Base-by-base conservation (phyloP, 2,113 vertebrate genomes). In the Motacilla tschutschensis region DNA sequence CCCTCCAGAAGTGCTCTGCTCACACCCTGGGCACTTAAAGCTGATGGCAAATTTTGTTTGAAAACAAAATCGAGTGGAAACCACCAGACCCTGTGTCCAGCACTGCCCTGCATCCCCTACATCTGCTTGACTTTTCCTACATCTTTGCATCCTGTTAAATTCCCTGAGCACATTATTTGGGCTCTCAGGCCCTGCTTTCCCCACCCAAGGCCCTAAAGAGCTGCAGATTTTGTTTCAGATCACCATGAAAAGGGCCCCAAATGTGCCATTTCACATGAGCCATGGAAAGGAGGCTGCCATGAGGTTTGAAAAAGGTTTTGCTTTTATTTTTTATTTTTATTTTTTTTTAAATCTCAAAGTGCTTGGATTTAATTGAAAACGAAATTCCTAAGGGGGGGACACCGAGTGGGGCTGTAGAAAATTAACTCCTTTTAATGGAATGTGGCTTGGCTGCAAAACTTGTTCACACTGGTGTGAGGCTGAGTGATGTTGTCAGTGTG, bases 381-480 rank as follows among this genome's bases (percentile, higher is more conserved):
- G 7, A 6, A 87, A 77, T 88, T 91, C 72, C 72, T 74, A 9
- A 60, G 72, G 17, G 72, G 48, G 48, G 67, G 53, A 71, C 64
- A 67, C 53, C 24, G 79, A 67, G 35, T 17, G 64, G 41, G 36
- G 57, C 53, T 76, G 36, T 53, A 16, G 55, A 73, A 83, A 92
- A 57, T 54, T 29, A 89, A 79, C 44, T 83, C 66, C 89, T 81
- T 79, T 31, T 55, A 59, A 67, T 85, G 92, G 92, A 91, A 88
- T 91, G 88, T 87, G 84, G 79, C 72, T 82, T 85, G 88, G 82
- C 88, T 85, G 43, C 87, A 83, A 33, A 84, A 87, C 88, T 64
- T 90, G 93, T 90, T 91, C 74, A 46, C 81, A 74, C 87, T 86
- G 77, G 83, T 75, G 35, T 41, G 67, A 2, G 59, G 59, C 75